Percentiles rank a stretch among this genome's conserved stretches.
These are phyloP conservation scores for Belonocnema kinseyi DNA, from an alignment of 1,140 invertebrate genomes.

Conservation along the genomic window DNA sequence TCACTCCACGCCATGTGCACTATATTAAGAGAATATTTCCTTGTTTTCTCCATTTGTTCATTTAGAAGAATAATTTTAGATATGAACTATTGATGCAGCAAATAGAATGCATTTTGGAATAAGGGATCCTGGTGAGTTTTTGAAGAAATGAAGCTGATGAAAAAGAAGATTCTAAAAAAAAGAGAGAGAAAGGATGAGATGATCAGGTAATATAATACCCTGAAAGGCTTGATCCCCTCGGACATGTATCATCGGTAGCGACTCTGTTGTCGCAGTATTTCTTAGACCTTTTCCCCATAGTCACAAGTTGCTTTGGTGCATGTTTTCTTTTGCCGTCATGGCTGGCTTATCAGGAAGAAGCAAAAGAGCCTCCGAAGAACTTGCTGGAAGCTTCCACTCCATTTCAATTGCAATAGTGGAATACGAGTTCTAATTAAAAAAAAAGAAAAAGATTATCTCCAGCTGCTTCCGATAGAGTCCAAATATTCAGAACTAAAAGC, in stretches of 20 bases:
- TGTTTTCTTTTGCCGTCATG: neutral
- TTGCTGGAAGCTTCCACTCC: neutral
- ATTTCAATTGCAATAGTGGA: neutral
- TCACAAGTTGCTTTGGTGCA: slow-evolving; percentile 1
- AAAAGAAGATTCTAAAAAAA: neutral
- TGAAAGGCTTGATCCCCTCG: neutral
- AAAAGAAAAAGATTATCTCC: neutral
- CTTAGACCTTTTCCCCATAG: neutral
- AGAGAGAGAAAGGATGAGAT: neutral
- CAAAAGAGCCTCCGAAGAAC: slow-evolving; percentile 1
- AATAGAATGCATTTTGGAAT: neutral
- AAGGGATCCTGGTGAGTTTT: neutral
- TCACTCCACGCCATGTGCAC: too few relatives aligned
- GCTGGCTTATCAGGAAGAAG: slow-evolving; percentile 6
- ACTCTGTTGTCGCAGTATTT: slow-evolving; percentile 23
- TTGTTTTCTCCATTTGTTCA: too few relatives aligned
- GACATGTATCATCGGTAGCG: slow-evolving; percentile 23
- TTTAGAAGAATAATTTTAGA: too few relatives aligned
- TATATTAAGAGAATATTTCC: too few relatives aligned
- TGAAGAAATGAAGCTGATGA: neutral
- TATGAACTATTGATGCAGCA: neutral
- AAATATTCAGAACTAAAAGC: neutral
- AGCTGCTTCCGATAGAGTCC: neutral
- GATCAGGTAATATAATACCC: slow-evolving; percentile 18
- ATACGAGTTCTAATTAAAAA: neutral